Evolutionary conservation across 2,113 vertebrate species (phyloP), one percentile per base, ranked within the genome.

Genomic region (Meleagris gallopavo): DNA sequence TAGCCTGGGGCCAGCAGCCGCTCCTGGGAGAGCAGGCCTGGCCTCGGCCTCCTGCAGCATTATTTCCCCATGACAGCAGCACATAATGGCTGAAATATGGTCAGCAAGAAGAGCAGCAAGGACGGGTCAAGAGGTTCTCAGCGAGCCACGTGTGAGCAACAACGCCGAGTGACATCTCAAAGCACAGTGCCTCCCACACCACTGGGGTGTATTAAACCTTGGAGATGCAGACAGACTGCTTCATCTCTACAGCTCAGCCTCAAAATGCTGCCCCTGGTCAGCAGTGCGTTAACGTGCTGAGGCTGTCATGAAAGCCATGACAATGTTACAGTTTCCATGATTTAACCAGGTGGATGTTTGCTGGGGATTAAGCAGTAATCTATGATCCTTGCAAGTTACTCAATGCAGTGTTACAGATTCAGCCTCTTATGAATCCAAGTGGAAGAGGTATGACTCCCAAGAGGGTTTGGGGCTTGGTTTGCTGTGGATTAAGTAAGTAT

Each of bases 1-100:
- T 95, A 95, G 95, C 96, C 91, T 29, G 45, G 46, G 87, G 95
- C 94, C 94, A 96, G 94, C 50, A 95, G 90, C 76, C 2, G 14
- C 48, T 94, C 94, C 93, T 93, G 12, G 32, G 90, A 95, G 96
- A 78, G 84, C 11, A 0, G 5, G 94, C 69, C 90, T 95, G 94
- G 95, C 94, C 76, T 64, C 25, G 3, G 79, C 55, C 24, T 29
- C 38, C 83, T 87, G 29, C 54, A 5, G 75, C 43, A 16, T 72
- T 88, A 91, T 76, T 96, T 92, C 90, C 41, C 89, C 83, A 79
- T 83, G 41, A 69, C 74, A 19, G 65, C 82, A 58, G 57, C 7
- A 6, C 58, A 73, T 84, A 85, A 91, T 2, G 40, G 62, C 81
- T 83, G 84, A 83, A 90, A 78, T 79, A 92, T 10, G 69, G 80